Base-by-base conservation (phyloP, 1,140 invertebrate species). In the Hycleus cichorii region DNA sequence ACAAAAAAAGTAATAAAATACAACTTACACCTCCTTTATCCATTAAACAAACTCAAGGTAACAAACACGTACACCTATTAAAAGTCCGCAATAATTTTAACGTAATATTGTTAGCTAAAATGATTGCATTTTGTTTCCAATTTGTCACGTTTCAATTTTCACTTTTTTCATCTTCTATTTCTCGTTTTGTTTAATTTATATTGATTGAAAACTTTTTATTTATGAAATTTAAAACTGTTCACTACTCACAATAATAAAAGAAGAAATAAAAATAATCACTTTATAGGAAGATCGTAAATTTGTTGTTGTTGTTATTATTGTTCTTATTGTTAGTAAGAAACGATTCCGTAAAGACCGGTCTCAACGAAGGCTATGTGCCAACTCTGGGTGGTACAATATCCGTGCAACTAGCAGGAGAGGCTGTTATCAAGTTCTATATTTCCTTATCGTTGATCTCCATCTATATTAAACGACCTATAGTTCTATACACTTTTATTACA, bases 381-480 rank as follows among this genome's bases (percentile, higher is more conserved):
- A 53, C 49, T 47, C 49, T 51, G 50, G 57, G 57, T 59, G 49
- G 57, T 51, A 59, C 51, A 53, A 53, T 53, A 53, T 45, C 51
- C 32, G 32, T 32, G 32, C 51, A 27, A 45, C 42, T 59, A 40
- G 49, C 38, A 48, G 39, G 49, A 58, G 49, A 50, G 40, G 40
- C 40, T 59, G 49, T 59, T 59, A 59, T 59, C 57, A 59, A 44
- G 49, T 51, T 51, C 57, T 47, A 59, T 59, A 59, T 59, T 52
- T 49, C 32, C 43, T 59, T 52, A 59, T 59, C 57, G 57, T 47
- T 59, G 52, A 58, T 52, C 49, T 53, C 51, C 51, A 53, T 53
- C 51, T 53, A 44, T 53, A 53, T 53, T 53, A 53, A 46, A 42
- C 7, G 32, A 32, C 4, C 32, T 32, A 32, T 32, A 32, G 32